Evolutionary conservation across 2,113 vertebrate species (phyloP).

Genomic region (Leucosticte australis): DNA sequence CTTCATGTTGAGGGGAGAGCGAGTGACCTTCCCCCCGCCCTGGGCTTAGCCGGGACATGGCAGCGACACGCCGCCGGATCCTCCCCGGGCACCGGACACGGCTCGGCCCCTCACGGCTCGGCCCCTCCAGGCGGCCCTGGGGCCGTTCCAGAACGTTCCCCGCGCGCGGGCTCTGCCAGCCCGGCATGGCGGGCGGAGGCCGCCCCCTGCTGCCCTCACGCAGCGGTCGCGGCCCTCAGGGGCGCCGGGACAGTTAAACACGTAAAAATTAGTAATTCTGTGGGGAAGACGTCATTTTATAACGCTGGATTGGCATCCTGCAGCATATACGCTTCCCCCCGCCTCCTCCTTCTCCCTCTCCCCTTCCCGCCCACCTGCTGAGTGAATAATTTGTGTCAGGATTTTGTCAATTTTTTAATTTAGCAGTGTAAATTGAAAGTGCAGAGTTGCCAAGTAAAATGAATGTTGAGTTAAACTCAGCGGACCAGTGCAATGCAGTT

Average conservation of each 20-base stretch:
- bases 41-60: too few species aligned
- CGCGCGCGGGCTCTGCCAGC: too few species aligned
- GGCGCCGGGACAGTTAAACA: not conserved
- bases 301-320: too few species aligned
- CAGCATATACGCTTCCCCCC: fast-evolving
- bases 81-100: too few species aligned
- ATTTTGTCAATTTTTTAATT: not conserved
- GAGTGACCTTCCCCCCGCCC: not conserved
- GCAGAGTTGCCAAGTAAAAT: not conserved
- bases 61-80: fast-evolving
- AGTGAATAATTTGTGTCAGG: not conserved
- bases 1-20: not conserved
- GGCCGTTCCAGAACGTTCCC: conserved; percentile 10
- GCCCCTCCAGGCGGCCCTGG: not conserved
- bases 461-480: not conserved
- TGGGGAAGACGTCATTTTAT: fast-evolving
- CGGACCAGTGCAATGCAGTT: fast-evolving
- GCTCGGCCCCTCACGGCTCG: not conserved
- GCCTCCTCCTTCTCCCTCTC: not conserved
- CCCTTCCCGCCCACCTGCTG: not conserved
- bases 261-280: fast-evolving
- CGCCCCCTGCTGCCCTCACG: not conserved
- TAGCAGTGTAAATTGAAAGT: not conserved
- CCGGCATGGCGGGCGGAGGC: not conserved
- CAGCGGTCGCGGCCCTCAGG: not conserved